Conservation (phyloP, 2,797 vertebrate genomes). For the Microctenopoma lineatum region DNA sequence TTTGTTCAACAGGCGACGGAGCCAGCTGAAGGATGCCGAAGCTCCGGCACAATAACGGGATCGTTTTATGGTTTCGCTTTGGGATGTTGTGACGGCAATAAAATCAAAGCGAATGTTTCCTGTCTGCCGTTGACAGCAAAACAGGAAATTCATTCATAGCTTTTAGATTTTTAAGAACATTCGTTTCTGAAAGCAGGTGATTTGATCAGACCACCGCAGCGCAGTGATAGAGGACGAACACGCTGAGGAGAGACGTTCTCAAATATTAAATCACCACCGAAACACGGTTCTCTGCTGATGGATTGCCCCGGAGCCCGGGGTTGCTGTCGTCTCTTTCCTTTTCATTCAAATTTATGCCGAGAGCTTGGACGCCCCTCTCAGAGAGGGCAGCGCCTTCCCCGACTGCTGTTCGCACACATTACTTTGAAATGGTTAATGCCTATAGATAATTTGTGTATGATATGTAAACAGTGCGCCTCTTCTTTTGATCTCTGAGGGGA, state of each 20-base stretch:
- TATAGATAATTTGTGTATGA: constrained; percentile 27
- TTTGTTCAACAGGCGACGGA: constrained; percentile 69
- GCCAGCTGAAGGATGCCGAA: constrained; percentile 46
- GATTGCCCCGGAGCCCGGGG: constrained; percentile 13
- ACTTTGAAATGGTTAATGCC: constrained; percentile 44
- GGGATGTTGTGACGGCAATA: constrained; percentile 8
- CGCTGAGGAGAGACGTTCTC: background rate
- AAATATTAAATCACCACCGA: background rate
- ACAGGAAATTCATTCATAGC: constrained; percentile 19
- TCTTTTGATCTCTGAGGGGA: constrained; percentile 42
- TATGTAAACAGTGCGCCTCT: constrained; percentile 18
- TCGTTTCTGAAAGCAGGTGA: background rate
- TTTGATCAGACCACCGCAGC: background rate
- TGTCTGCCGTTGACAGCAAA: constrained; percentile 24
- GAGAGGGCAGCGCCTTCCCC: constrained; percentile 35
- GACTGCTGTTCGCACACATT: constrained; percentile 8
- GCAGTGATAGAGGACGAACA: constrained; percentile 7
- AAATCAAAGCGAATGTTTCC: constrained; percentile 30
- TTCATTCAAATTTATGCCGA: constrained; percentile 54
- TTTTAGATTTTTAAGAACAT: constrained; percentile 13
- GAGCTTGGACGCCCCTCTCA: constrained; percentile 18
- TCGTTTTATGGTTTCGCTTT: constrained; percentile 49
- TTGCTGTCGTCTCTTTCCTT: constrained; percentile 17
- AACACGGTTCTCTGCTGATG: constrained; percentile 29
- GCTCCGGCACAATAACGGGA: constrained; percentile 51